These are phyloP conservation scores for Bagarius yarrelli DNA, from an alignment of 2,113 vertebrate genomes.

Conservation along the genomic window DNA sequence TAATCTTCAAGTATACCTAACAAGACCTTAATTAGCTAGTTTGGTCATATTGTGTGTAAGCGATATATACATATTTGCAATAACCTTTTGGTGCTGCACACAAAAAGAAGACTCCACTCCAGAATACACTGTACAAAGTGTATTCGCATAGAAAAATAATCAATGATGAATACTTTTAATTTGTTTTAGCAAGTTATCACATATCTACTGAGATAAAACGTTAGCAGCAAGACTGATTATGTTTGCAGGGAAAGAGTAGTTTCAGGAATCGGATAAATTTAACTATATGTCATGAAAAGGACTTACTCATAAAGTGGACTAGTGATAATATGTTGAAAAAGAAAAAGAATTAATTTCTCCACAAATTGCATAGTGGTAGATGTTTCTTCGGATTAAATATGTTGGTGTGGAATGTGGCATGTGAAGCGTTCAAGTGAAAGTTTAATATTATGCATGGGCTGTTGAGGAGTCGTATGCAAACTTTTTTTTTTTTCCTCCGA, in stretches of 20 bases:
- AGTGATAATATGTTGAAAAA: background rate
- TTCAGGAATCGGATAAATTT: background rate
- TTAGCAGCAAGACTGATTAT: background rate
- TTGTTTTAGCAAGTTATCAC: background rate
- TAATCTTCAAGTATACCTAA: too few species aligned
- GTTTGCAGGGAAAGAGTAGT: background rate
- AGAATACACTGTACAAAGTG: background rate
- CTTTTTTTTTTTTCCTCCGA: background rate
- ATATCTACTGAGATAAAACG: background rate
- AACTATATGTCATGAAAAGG: background rate
- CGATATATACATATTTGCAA: background rate
- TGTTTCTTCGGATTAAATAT: background rate
- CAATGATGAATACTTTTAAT: background rate
- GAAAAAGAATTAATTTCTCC: background rate
- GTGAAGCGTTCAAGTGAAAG: background rate
- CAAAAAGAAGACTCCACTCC: background rate
- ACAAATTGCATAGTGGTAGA: background rate
- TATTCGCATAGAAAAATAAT: background rate
- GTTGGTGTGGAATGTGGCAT: background rate
- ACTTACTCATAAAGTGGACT: background rate
- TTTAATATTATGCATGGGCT: background rate
- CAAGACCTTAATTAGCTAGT: too few species aligned
- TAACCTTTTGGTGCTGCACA: background rate
- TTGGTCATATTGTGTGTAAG: too few species aligned
- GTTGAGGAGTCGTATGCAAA: background rate